Evolutionary conservation across 2,113 vertebrate genomes (phyloP), one percentile per base, ranked within the genome.

Genomic region (Cinclus cinclus): DNA sequence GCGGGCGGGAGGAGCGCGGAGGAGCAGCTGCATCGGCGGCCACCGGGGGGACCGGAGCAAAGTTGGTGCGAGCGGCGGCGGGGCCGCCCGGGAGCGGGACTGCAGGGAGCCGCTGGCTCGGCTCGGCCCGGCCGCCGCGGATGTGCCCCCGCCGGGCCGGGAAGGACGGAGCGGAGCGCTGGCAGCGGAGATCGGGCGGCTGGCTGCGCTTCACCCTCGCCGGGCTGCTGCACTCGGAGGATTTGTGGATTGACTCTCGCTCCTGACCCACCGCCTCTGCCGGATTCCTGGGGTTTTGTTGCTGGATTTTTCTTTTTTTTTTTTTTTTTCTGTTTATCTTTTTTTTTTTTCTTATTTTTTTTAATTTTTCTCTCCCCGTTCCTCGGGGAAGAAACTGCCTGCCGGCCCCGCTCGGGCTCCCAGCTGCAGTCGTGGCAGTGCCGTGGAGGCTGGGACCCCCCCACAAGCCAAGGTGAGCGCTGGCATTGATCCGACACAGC

Each of bases 381-480:
- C 6, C 30, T 56, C 27, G 78, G 89, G 73, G 74, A 90, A 73
- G 77, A 81, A 94, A 44, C 47, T 81, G 95, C 31, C 27, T 13
- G 79, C 59, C 20, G n/a, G 93, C 59, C 49, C 71, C 23, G 52
- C 80, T 73, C 25, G 76, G 64, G 60, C 44, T 39, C 68, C 22
- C 49, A 52, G 13, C 91, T 60, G 96, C 77, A 83, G 11, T 44
- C 94, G 84, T 85, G 86, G 91, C 96, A 65, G 90, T 74, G 89
- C 60, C 33, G 58, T 39, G 77, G 82, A 68, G 78, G 55, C 50
- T 80, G 93, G 90, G 87, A 91, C 84, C 27, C 92, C 79, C 41
- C 70, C 27, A 3, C 53, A 21, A 65, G 86, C 73, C 87, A 77
- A 97, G 97, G 97, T 97, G 97, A 97, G 97, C 96, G 74, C 92